Base-by-base conservation (phyloP, 2,888 invertebrate genomes). In the Nasonia oneida region DNA sequence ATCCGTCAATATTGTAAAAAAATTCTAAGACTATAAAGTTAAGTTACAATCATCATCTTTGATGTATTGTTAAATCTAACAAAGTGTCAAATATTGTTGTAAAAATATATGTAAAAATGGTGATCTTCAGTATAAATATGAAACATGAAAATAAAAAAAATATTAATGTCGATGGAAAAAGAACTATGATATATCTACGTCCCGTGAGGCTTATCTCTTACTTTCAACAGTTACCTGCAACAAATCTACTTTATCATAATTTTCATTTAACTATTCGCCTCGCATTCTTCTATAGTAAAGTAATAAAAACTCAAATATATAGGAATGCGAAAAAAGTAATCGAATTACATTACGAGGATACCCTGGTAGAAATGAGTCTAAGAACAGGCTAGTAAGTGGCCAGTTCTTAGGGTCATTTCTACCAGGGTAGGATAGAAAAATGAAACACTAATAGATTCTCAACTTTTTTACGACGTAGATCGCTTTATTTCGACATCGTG, bases 401-500 rank as follows among this genome's bases (percentile, higher is more conserved):
- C 29, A 29, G 29, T 29, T 29, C 29, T 29, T 29, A 29, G 29
- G 29, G 29, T 29, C 29, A 29, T 29, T 29, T 29, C 29, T 29
- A 29, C 29, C 29, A 29, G 29, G 29, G 29, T 29, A 53, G 64
- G 23, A 71, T n/a, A 57, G 15, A 37, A 42, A 61, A 39, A 6
- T n/a, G 18, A 77, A 18, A n/a, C 6, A 3, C n/a, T n/a, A 57
- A 39, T 3, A 18, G 39, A 53, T 15, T 61, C 29, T 14, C n/a
- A 81, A 53, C 39, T 42, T 50, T 70, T 74, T 80, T 29, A 85
- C 37, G 77, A 83, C 67, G 85, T 86, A 81, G 57, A 80, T 85
- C 76, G 67, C 89, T 90, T 91, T 91, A 91, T 91, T 91, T 89
- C 86, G 88, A 90, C 90, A 90, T 88, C 90, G 87, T 88, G 89